A percentile compares a stretch with the other conserved stretches of the same genome.
Evolutionary conservation across 2,888 invertebrate species (phyloP).

Genomic region (Cephus runcator): DNA sequence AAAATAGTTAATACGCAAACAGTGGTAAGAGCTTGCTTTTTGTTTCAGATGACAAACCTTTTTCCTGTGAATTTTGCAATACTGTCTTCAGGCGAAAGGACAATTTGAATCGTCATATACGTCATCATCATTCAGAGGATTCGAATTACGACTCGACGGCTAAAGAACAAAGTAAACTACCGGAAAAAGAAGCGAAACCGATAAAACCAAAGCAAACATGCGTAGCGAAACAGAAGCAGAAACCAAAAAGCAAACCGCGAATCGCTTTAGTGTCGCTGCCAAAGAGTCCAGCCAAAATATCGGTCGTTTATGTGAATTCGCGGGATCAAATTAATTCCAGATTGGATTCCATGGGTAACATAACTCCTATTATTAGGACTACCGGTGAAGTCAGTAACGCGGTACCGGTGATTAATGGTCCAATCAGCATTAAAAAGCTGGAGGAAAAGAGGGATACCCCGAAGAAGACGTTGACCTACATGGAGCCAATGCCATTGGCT

Average conservation of each 20-base stretch:
- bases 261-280: slow-evolving; percentile 8
- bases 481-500: slow-evolving; percentile 55
- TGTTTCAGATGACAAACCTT: slow-evolving; percentile 74
- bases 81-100: slow-evolving; percentile 80
- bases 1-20: background rate
- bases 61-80: slow-evolving; percentile 77
- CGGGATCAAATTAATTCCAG: slow-evolving; percentile 50
- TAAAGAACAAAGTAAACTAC: slow-evolving; percentile 10
- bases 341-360: slow-evolving; percentile 52
- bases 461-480: slow-evolving; percentile 53
- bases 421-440: slow-evolving; percentile 55
- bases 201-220: slow-evolving; percentile 6
- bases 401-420: slow-evolving; percentile 68
- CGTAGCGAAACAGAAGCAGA: slow-evolving; percentile 19
- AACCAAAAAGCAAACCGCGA: slow-evolving; percentile 27
- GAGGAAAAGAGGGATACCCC: slow-evolving; percentile 39
- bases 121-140: slow-evolving; percentile 76
- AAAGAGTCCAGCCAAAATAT: slow-evolving; percentile 33
- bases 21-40: slow-evolving; percentile 3
- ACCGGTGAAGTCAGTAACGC: slow-evolving; percentile 57
- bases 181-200: background rate
- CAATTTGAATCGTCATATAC: slow-evolving; percentile 80
- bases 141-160: slow-evolving; percentile 23
- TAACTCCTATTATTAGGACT: slow-evolving; percentile 53
- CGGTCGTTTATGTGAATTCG: slow-evolving; percentile 35